phyloP scores from a whole-genome alignment of 35 echinoderm and acorn worm genomes.

The Eucidaris tribuloides region DNA sequence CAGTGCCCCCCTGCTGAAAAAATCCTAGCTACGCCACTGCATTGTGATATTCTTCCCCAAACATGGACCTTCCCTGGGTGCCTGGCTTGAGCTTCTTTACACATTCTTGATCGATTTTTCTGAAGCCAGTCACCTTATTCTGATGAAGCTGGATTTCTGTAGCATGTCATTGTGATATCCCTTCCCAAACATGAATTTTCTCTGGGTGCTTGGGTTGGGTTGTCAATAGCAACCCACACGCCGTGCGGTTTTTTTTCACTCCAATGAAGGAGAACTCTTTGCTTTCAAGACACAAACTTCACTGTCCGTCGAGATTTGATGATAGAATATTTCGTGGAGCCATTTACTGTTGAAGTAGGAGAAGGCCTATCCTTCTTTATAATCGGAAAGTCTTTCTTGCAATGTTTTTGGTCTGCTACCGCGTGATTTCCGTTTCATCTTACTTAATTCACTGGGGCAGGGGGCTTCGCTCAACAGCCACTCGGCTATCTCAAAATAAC shows the following conservation, averaged over 20 bases:
- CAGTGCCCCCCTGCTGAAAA: too few species aligned
- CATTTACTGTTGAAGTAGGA: slow-evolving; percentile 40
- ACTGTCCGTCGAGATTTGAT: slow-evolving; percentile 12
- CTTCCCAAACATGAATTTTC: too few species aligned
- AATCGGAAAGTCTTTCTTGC: slow-evolving; percentile 48
- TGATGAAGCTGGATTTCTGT: too few species aligned
- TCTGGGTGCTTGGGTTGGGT: not conserved
- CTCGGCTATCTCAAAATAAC: slow-evolving; percentile 47
- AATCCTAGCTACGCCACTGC: too few species aligned
- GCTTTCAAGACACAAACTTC: slow-evolving; percentile 42
- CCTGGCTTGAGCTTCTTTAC: too few species aligned
- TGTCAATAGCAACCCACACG: slow-evolving; percentile 39
- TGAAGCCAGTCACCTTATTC: too few species aligned
- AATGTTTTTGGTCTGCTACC: not conserved
- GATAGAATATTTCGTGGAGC: slow-evolving; percentile 44
- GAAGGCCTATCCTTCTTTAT: slow-evolving; percentile 53
- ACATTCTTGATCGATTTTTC: too few species aligned
- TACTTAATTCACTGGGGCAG: slow-evolving; percentile 7
- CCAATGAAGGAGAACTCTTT: slow-evolving; percentile 32
- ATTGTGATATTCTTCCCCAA: too few species aligned
- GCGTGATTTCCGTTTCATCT: not conserved
- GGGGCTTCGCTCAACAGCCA: slow-evolving; percentile 32
- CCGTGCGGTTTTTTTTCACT: not conserved
- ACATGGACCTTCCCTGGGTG: too few species aligned
- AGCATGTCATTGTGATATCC: too few species aligned